Base-by-base conservation (phyloP, 2,797 vertebrate species). In the Sardinella longiceps region DNA sequence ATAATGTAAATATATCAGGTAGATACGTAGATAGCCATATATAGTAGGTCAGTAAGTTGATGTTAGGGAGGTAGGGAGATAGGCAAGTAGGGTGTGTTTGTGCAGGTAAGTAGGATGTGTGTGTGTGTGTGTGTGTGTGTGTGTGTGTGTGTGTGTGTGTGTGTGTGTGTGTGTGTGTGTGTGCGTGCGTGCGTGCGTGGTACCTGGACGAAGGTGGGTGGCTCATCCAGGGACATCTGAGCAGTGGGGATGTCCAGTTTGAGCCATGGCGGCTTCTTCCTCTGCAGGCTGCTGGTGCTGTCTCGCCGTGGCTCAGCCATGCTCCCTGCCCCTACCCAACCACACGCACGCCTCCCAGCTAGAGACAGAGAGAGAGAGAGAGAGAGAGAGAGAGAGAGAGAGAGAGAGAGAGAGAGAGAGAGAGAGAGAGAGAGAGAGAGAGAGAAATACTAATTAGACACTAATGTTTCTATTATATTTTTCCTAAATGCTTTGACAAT, bases 261-360 rank as follows among this genome's bases (percentile, higher is more conserved):
- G 66, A 99, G 94, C 98, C 98, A 99, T 39, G 98, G 97, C 0
- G 98, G 98, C 91, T 99, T 99, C 93, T 99, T 99, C 91, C 97
- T 95, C 94, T 99, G 98, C 88, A 99, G 95, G 91, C 98, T 99
- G 95, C 98, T 99, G 0, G 96, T 97, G 94, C 97, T 98, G 91
- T 98, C 97, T 25, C 95, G 94, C 81, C 95, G 94, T 11, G 80
- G 93, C 94, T 99, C 98, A 85, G 96, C 95, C 98, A 99, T 99
- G 83, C 90, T 95, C 93, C 91, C 90, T 81, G 90, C 88, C 89
- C 90, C 88, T n/a, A 89, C 90, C 86, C 90, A n/a, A n/a, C n/a
- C n/a, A n/a, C n/a, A n/a, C n/a, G n/a, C 89, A 91, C 91, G 90
- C 94, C 93, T 93, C 93, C 95, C 97, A 97, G 92, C 91, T 91